Percentiles rank a stretch among this genome's conserved stretches.
Conservation (phyloP, 2,888 invertebrate genomes). For the Microplitis deprimator region DNA sequence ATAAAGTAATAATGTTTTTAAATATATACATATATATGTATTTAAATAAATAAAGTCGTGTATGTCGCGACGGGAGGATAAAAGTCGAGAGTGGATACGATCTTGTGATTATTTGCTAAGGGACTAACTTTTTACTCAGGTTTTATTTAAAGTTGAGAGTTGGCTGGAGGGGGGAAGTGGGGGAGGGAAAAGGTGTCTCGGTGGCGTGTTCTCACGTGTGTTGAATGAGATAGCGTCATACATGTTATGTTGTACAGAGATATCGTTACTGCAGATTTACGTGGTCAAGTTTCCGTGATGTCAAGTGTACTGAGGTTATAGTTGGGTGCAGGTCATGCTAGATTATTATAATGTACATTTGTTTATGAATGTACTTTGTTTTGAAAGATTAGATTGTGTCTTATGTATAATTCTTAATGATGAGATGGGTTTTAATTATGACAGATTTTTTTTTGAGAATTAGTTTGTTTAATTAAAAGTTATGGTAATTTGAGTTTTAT, state of each 20-base stretch:
- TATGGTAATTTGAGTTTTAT: too few relatives aligned
- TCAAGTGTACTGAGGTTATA: conserved; percentile 20
- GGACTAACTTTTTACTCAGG: conserved; percentile 23
- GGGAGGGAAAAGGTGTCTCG: conserved; percentile 59
- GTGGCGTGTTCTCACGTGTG: conserved; percentile 64
- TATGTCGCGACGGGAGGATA: conserved; percentile 27
- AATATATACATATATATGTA: background rate
- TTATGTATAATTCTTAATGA: background rate
- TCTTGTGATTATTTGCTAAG: conserved; percentile 56
- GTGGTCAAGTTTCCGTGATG: conserved; percentile 46
- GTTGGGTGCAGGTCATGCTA: conserved; percentile 14
- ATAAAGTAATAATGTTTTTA: background rate
- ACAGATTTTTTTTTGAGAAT: too few relatives aligned
- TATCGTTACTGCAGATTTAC: conserved; percentile 69
- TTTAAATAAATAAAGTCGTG: background rate
- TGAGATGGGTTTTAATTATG: too few relatives aligned
- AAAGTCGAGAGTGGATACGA: conserved; percentile 51
- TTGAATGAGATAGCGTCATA: conserved; percentile 61
- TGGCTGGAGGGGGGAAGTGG: background rate
- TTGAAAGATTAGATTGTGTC: background rate
- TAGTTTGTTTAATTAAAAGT: too few relatives aligned
- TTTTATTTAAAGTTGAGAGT: conserved; percentile 26
- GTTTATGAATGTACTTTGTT: background rate
- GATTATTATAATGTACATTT: conserved; percentile 9
- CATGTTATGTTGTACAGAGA: conserved; percentile 55